Conservation (phyloP, 2,113 vertebrate genomes). For the Cranoglanis bouderius region DNA sequence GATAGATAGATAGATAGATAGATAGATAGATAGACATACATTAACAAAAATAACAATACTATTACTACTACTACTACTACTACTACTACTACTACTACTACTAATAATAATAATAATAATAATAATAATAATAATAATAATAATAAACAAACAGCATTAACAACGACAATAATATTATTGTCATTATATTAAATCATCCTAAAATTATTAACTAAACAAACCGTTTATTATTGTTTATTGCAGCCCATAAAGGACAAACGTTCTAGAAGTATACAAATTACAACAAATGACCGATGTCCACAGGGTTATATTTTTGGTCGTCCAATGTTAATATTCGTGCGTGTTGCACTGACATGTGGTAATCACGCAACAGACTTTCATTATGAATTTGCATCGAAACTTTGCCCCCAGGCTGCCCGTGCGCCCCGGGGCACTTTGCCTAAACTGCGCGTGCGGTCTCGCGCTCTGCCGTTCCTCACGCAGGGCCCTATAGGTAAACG, state of each 20-base stretch:
- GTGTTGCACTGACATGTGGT: conserved; percentile 20
- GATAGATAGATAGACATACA: conserved; percentile 18
- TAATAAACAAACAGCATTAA: too few species aligned
- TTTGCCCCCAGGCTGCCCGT: conserved; percentile 35
- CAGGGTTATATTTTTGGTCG: neutral
- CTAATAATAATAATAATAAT: too few species aligned
- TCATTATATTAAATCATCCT: too few species aligned
- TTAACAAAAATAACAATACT: neutral
- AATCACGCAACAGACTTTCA: conserved; percentile 41
- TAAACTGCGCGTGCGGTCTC: conserved; percentile 40
- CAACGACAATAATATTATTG: neutral
- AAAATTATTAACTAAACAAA: neutral
- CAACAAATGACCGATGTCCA: neutral
- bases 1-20: conserved; percentile 36
- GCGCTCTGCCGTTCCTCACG: neutral
- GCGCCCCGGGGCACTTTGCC: conserved; percentile 25
- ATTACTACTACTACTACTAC: neutral
- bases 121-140: neutral
- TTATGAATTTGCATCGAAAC: conserved; percentile 48
- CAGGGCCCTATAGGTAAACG: conserved; percentile 38
- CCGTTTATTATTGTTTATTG: neutral
- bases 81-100: neutral
- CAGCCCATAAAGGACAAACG: neutral
- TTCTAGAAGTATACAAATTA: neutral
- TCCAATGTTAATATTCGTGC: neutral